These are phyloP conservation scores for Callithrix jacchus DNA, from an alignment of 2,113 vertebrate species.

Conservation along the genomic window DNA sequence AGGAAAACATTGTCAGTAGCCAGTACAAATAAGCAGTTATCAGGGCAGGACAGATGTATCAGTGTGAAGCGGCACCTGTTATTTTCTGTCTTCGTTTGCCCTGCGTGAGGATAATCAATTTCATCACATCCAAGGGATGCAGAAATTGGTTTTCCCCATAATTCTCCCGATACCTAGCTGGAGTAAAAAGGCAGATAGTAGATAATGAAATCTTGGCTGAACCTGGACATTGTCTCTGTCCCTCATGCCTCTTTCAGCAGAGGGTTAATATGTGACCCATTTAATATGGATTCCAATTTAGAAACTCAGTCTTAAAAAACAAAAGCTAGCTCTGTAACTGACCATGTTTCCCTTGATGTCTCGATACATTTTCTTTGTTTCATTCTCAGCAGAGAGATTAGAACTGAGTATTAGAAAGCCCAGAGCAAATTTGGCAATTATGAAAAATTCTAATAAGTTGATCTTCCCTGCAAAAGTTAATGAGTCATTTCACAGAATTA, in stretches of 20 bases:
- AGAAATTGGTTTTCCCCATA: slow-evolving; percentile 66
- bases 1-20: slow-evolving; percentile 48
- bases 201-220: slow-evolving; percentile 55
- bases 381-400: slow-evolving; percentile 26
- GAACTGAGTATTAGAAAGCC: slow-evolving; percentile 25
- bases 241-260: neutral
- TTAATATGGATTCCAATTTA: slow-evolving; percentile 51
- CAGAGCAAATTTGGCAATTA: slow-evolving; percentile 56
- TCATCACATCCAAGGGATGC: slow-evolving; percentile 25
- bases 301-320: slow-evolving; percentile 42
- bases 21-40: slow-evolving; percentile 77
- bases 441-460: slow-evolving; percentile 31
- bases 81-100: slow-evolving; percentile 66
- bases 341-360: neutral
- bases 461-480: slow-evolving; percentile 56
- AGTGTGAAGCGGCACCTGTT: slow-evolving; percentile 71
- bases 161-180: slow-evolving; percentile 51
- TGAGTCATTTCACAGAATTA: slow-evolving; percentile 59
- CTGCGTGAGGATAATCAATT: slow-evolving; percentile 70
- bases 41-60: slow-evolving; percentile 64
- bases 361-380: neutral
- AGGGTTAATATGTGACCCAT: slow-evolving; percentile 40
- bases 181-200: slow-evolving; percentile 53
- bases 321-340: slow-evolving; percentile 36
- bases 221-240: neutral